Evolutionary conservation across 2,797 vertebrate genomes (phyloP), one percentile per base, ranked within the genome.

Genomic region (Sebastes trivittatus): DNA sequence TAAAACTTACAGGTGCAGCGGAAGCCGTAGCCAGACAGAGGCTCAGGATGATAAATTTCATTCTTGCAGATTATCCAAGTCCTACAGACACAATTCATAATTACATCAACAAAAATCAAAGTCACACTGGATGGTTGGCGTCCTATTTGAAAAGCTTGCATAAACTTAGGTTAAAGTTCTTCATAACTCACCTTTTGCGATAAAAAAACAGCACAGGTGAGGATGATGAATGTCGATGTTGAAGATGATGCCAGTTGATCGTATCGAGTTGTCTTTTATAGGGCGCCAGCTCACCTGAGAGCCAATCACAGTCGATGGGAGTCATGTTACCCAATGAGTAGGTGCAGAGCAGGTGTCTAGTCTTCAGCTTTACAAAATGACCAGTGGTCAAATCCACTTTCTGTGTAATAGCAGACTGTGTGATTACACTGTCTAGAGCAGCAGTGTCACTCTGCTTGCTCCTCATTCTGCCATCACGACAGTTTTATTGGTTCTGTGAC

Each of bases 331-430:
- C 36, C 82, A 88, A 90, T 88, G 82, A 92, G 71, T 80, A 70
- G 88, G 87, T 93, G 60, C 34, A 78, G 84, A 73, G 13, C 25
- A 72, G 80, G 73, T 88, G 92, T 93, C 91, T 94, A 88, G 91
- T 90, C 91, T 75, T 75, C 75, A 90, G 94, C 89, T 95, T 95
- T 95, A 90, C 85, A 90, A 94, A 95, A 95, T 94, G 87, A 95
- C 91, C 91, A 83, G 88, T 95, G 94, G 94, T 91, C 88, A 91
- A 80, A 88, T 88, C 79, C 86, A 85, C 89, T 84, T 86, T 90
- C 88, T 83, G 91, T 79, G 73, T 94, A 95, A 95, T 94, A 88
- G 87, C 79, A 93, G 87, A 64, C 73, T 56, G 77, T 75, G 74
- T 93, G 90, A 95, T 95, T 94, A 93, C 79, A 94, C 67, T 46